A percentile compares a stretch with the other conserved stretches of the same genome.
Conservation (phyloP, 2,888 invertebrate genomes). For the Alentia gelatinosa region DNA sequence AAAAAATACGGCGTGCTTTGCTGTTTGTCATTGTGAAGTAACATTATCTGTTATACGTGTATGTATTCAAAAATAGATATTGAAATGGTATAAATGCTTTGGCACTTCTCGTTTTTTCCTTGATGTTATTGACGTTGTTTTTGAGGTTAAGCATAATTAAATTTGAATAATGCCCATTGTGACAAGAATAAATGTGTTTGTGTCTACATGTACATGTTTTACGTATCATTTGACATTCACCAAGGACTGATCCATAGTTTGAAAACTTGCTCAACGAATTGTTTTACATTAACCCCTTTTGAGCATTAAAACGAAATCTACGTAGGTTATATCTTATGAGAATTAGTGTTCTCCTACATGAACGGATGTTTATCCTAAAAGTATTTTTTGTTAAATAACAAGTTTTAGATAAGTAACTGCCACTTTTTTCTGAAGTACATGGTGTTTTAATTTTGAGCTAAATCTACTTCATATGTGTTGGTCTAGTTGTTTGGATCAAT, state of each 20-base stretch:
- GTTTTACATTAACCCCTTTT: too few relatives aligned
- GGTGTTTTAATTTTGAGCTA: background rate
- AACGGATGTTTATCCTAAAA: background rate
- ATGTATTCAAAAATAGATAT: background rate
- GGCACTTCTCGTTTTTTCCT: too few relatives aligned
- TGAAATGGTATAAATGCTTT: too few relatives aligned
- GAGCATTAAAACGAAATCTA: too few relatives aligned
- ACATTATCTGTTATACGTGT: background rate
- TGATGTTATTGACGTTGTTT: too few relatives aligned
- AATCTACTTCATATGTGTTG: background rate
- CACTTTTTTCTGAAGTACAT: background rate
- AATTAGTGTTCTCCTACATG: background rate
- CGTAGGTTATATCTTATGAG: background rate
- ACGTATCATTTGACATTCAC: too few relatives aligned
- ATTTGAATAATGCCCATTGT: too few relatives aligned
- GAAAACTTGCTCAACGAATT: too few relatives aligned
- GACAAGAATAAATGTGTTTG: too few relatives aligned
- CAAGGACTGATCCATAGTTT: too few relatives aligned
- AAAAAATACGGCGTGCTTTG: background rate
- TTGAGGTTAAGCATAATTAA: too few relatives aligned
- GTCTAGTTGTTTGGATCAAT: slow-evolving; percentile 27
- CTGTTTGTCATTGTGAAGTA: background rate
- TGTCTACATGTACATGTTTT: too few relatives aligned
- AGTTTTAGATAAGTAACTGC: background rate
- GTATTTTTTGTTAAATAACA: background rate